A percentile compares a stretch with the other conserved stretches of the same genome.
phyloP scores from a whole-genome alignment of 2,888 invertebrate species.

The Tiliacea citrago region DNA sequence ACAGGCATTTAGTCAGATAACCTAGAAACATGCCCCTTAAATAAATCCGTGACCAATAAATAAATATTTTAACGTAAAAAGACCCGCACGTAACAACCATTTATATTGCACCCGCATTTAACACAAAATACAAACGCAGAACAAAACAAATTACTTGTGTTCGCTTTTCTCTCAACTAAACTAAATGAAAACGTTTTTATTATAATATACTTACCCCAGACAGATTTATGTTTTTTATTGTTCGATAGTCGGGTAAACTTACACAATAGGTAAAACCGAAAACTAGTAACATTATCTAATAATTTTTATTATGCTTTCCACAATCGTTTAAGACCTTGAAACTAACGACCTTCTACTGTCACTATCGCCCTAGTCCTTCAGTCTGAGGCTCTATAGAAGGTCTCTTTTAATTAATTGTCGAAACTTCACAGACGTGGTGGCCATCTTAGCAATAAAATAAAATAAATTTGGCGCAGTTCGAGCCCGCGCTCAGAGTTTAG shows the following conservation, averaged over 20 bases:
- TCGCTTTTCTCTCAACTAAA: neutral
- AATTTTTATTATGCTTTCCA: slow-evolving; percentile 26
- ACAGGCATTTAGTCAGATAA: too few relatives aligned
- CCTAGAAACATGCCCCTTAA: neutral
- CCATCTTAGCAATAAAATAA: too few relatives aligned
- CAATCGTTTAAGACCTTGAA: slow-evolving; percentile 29
- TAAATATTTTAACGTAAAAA: slow-evolving; percentile 8
- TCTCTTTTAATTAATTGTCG: neutral
- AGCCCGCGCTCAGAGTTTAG: too few relatives aligned
- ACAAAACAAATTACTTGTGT: neutral
- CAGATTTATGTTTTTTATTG: slow-evolving; percentile 32
- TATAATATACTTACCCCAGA: neutral
- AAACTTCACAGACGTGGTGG: too few relatives aligned
- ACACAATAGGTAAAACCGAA: slow-evolving; percentile 7
- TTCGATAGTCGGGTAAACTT: slow-evolving; percentile 16
- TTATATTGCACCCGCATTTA: slow-evolving; percentile 41
- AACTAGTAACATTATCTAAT: slow-evolving; percentile 38
- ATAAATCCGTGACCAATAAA: neutral
- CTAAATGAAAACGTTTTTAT: slow-evolving; percentile 14
- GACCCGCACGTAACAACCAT: slow-evolving; percentile 10
- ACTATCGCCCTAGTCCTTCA: slow-evolving; percentile 7
- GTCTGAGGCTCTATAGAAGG: neutral
- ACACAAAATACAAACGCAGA: slow-evolving; percentile 20
- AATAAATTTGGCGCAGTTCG: too few relatives aligned
- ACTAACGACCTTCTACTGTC: slow-evolving; percentile 9